phyloP scores from a whole-genome alignment of 1,140 invertebrate genomes.

The Trypoxylus dichotomus region DNA sequence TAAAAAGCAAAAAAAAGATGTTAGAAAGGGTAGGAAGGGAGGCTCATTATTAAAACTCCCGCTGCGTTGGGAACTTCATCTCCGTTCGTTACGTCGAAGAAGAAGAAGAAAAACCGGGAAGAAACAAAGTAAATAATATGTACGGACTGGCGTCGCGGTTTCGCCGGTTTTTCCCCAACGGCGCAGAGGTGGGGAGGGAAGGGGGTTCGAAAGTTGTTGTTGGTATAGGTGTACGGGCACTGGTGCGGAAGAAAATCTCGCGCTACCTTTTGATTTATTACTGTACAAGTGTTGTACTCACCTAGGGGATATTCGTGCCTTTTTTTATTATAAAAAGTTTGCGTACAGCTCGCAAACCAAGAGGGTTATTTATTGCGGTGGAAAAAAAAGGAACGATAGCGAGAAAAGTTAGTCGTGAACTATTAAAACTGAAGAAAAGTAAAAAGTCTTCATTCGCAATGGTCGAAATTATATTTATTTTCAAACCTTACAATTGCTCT shows the following conservation, averaged over 20 bases:
- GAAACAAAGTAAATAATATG: background rate
- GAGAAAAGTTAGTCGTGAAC: background rate
- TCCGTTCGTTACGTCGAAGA: background rate
- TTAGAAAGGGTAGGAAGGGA: background rate
- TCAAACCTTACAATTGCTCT: too few species aligned
- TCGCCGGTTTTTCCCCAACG: background rate
- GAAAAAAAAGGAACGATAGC: background rate
- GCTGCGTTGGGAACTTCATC: background rate
- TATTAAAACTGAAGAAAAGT: background rate
- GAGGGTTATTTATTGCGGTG: background rate
- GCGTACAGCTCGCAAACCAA: background rate
- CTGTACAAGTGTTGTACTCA: background rate
- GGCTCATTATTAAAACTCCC: background rate
- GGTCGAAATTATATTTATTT: too few species aligned
- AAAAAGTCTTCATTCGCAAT: too few species aligned
- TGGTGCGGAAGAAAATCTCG: background rate
- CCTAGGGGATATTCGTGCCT: background rate
- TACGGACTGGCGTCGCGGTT: background rate
- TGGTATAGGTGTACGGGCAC: background rate
- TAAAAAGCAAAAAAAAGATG: background rate
- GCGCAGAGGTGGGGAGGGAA: background rate
- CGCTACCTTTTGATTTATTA: slow-evolving; percentile 3
- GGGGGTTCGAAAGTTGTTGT: background rate
- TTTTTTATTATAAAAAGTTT: slow-evolving; percentile 5
- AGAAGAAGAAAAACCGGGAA: background rate